Conservation (phyloP, 2,797 vertebrate species). For the Ispidina picta region DNA sequence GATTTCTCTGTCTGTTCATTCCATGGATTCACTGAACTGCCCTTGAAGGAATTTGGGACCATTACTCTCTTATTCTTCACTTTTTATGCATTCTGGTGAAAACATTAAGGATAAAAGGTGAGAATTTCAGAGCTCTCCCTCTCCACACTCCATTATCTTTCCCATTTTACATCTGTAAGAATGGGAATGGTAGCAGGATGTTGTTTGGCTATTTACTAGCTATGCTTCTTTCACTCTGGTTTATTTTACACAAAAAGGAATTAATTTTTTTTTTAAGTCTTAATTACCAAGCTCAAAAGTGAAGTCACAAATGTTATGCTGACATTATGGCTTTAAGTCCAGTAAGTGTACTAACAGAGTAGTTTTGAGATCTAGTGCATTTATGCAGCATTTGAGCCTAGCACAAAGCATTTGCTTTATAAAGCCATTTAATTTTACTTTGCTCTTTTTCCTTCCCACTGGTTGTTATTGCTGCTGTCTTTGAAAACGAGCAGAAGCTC, state of each 20-base stretch:
- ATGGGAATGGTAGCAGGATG: not conserved
- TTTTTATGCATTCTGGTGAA: not conserved
- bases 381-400: slow-evolving; percentile 5
- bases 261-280: not conserved
- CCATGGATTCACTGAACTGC: not conserved
- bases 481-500: slow-evolving; percentile 21
- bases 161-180: not conserved
- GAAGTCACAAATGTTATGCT: not conserved
- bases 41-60: not conserved
- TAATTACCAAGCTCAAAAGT: not conserved
- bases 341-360: not conserved
- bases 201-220: not conserved
- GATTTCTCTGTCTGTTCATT: not conserved
- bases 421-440: not conserved
- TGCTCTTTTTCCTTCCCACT: not conserved
- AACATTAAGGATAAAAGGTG: not conserved
- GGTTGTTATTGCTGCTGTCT: slow-evolving; percentile 6
- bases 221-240: not conserved
- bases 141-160: not conserved
- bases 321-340: not conserved
- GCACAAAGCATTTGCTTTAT: not conserved
- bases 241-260: slow-evolving; percentile 2
- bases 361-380: not conserved
- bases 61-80: not conserved
- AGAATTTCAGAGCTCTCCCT: not conserved